Conservation (phyloP, 1,140 invertebrate genomes). For the Aphaenogaster ashmeadi region DNA sequence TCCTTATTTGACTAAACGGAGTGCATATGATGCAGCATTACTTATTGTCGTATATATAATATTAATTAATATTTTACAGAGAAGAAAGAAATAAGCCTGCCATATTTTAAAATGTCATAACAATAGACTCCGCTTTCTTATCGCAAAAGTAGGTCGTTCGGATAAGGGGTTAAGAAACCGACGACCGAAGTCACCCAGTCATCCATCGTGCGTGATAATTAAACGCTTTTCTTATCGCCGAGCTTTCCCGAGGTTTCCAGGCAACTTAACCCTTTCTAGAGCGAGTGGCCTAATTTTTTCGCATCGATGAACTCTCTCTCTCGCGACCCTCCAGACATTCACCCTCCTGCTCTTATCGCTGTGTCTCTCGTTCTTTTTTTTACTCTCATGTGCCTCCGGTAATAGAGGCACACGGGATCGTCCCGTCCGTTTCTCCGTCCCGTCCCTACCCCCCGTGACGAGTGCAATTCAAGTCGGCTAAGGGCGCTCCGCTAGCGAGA, state of each 20-base stretch:
- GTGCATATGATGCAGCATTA: not conserved
- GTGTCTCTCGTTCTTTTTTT: constrained; percentile 11
- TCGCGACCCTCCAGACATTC: constrained; percentile 61
- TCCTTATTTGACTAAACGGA: not conserved
- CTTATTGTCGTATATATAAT: not conserved
- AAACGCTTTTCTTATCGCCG: constrained; percentile 24
- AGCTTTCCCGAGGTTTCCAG: not conserved
- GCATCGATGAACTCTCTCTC: constrained; percentile 67
- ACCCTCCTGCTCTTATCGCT: not conserved
- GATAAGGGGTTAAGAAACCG: constrained; percentile 41
- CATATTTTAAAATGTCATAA: not conserved
- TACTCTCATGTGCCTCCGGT: not conserved
- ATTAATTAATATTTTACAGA: not conserved
- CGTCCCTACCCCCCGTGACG: constrained; percentile 38
- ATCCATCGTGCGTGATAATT: constrained; percentile 29
- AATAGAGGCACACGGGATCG: constrained; percentile 29
- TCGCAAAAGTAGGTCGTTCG: constrained; percentile 27
- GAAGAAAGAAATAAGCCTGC: not conserved
- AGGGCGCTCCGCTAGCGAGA: constrained; percentile 67
- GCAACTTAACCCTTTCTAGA: constrained; percentile 22
- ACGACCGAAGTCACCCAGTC: constrained; percentile 22
- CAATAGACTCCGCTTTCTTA: not conserved
- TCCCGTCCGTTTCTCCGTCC: constrained; percentile 4
- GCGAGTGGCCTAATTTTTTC: constrained; percentile 74
- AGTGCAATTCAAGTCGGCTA: constrained; percentile 70